Evolutionary conservation across 2,797 vertebrate genomes (phyloP).

Genomic region (Poeciliopsis turneri): DNA sequence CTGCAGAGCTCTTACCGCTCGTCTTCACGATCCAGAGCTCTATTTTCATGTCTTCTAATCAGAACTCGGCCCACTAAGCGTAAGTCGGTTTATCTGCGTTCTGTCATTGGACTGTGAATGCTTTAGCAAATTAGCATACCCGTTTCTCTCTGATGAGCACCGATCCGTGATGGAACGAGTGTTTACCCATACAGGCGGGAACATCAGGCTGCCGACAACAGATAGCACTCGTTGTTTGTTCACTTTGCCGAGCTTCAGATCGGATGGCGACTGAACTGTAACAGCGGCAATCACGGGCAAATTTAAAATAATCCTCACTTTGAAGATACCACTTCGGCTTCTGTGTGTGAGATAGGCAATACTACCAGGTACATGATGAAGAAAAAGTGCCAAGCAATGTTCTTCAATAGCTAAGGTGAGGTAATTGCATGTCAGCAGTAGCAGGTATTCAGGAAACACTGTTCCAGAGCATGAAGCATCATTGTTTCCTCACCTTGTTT

Average conservation of each 20-base stretch:
- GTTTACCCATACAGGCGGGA: conserved; percentile 27
- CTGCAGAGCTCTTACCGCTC: conserved; percentile 41
- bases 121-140: conserved; percentile 65
- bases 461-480: conserved; percentile 42
- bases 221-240: conserved; percentile 69
- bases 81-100: conserved; percentile 63
- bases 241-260: conserved; percentile 72
- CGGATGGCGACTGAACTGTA: conserved; percentile 68
- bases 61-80: conserved; percentile 59
- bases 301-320: conserved; percentile 50
- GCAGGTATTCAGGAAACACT: conserved; percentile 27
- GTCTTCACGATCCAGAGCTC: conserved; percentile 50
- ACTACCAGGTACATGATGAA: not conserved
- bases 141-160: conserved; percentile 60
- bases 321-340: conserved; percentile 37
- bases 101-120: conserved; percentile 68
- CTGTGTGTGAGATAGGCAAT: not conserved
- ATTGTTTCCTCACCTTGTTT: conserved; percentile 67
- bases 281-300: conserved; percentile 57
- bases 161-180: conserved; percentile 44
- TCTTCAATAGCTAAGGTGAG: conserved; percentile 7
- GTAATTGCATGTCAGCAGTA: conserved; percentile 32
- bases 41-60: conserved; percentile 71
- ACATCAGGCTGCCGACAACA: conserved; percentile 39
- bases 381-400: conserved; percentile 3